A percentile compares a stretch with the other conserved stretches of the same genome.
Evolutionary conservation across 1,140 invertebrate genomes (phyloP).

Genomic region (Lanistes nyassanus): DNA sequence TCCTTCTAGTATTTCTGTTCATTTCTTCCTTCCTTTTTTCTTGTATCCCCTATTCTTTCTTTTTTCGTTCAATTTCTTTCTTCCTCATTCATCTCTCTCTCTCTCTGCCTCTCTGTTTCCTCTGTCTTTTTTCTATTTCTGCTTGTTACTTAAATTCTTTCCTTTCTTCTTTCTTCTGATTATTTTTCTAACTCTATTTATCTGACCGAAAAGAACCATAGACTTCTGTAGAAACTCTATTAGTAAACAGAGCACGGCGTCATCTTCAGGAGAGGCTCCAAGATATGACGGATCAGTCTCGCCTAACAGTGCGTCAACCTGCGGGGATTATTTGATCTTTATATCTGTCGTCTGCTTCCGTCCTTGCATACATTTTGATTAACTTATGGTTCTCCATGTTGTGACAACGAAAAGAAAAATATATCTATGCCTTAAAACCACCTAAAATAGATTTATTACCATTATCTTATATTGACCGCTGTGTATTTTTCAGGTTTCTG

Average conservation of each 20-base stretch:
- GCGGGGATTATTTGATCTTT: too few species aligned
- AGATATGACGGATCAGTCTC: background rate
- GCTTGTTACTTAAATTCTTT: background rate
- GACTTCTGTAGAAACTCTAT: too few species aligned
- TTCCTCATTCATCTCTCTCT: background rate
- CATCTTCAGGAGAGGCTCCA: background rate
- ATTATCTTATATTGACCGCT: too few species aligned
- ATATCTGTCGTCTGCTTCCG: too few species aligned
- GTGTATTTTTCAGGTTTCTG: too few species aligned
- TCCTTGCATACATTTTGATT: too few species aligned
- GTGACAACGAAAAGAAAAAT: too few species aligned
- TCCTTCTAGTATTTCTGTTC: conserved; percentile 10
- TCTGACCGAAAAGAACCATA: background rate
- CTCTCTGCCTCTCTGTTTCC: background rate
- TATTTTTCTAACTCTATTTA: conserved; percentile 10
- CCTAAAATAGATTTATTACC: too few species aligned
- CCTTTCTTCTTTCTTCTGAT: background rate
- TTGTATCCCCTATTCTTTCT: background rate
- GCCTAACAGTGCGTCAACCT: background rate
- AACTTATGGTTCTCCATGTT: too few species aligned
- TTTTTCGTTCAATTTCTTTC: background rate
- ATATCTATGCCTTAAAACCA: too few species aligned
- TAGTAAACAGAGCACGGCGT: background rate
- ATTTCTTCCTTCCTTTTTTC: background rate
- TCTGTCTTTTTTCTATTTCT: background rate